Evolutionary conservation across 2,797 vertebrate species (phyloP).

Genomic region (Falco cherrug): DNA sequence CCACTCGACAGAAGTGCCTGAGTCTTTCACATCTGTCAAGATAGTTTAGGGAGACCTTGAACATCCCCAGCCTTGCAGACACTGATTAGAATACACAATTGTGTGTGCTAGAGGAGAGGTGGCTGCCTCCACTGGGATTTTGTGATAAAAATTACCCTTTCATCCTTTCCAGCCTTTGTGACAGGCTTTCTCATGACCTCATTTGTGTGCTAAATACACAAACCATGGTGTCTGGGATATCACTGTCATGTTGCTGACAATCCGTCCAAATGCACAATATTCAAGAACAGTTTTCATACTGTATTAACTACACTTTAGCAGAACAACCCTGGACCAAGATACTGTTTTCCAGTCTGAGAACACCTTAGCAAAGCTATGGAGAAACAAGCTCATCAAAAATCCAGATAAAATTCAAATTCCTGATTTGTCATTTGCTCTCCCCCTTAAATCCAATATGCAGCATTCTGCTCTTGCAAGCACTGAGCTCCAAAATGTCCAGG

Average conservation of each 20-base stretch:
- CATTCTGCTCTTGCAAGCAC: neutral
- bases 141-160: conserved; percentile 1
- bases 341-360: neutral
- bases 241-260: neutral
- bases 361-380: neutral
- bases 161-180: neutral
- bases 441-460: neutral
- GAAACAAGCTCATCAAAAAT: neutral
- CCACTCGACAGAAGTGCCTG: neutral
- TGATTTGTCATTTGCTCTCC: neutral
- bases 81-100: neutral
- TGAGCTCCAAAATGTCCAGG: neutral
- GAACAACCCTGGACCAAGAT: neutral
- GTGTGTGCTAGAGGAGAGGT: neutral
- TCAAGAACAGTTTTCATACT: neutral
- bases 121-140: neutral
- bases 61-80: neutral
- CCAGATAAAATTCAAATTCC: neutral
- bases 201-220: neutral
- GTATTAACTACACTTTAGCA: neutral
- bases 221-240: neutral
- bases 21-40: conserved; percentile 25
- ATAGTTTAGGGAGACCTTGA: conserved; percentile 6
- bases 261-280: neutral
- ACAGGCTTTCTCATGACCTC: neutral